These are phyloP conservation scores for Loxodonta africana DNA, from an alignment of 2,113 vertebrate genomes.

Conservation along the genomic window DNA sequence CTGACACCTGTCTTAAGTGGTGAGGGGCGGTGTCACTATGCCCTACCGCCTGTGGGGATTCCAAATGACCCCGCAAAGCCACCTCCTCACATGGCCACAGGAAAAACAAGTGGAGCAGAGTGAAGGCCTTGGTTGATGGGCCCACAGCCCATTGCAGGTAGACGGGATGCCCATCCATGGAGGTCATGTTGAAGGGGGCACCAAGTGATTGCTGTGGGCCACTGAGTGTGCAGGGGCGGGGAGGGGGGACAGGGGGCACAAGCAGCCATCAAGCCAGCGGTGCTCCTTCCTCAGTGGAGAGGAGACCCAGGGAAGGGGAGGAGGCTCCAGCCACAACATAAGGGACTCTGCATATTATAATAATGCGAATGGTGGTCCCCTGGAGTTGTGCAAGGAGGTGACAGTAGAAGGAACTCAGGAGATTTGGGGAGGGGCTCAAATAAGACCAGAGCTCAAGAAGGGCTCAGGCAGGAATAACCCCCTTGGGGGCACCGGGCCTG, in stretches of 20 bases:
- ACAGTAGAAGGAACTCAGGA: neutral
- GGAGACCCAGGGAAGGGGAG: neutral
- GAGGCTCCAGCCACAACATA: neutral
- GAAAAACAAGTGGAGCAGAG: neutral
- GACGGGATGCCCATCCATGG: neutral
- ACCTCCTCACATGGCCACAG: neutral
- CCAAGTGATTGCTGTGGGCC: neutral
- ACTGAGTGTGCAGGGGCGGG: neutral
- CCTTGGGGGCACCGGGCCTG: neutral
- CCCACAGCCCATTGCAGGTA: neutral
- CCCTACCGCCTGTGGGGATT: neutral
- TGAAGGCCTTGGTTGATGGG: neutral
- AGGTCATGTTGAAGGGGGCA: neutral
- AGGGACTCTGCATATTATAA: neutral
- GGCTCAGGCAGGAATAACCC: neutral
- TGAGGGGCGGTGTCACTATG: neutral
- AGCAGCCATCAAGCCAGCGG: neutral
- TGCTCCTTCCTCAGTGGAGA: neutral
- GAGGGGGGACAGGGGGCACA: neutral
- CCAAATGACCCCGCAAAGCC: neutral
- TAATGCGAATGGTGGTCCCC: neutral
- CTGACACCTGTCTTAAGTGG: neutral
- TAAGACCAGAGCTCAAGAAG: neutral
- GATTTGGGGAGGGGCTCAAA: neutral
- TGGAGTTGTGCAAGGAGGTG: slow-evolving; percentile 1